Evolutionary conservation across 2,888 invertebrate species (phyloP), one percentile per base, ranked within the genome.

Genomic region (Callinectes sapidus): DNA sequence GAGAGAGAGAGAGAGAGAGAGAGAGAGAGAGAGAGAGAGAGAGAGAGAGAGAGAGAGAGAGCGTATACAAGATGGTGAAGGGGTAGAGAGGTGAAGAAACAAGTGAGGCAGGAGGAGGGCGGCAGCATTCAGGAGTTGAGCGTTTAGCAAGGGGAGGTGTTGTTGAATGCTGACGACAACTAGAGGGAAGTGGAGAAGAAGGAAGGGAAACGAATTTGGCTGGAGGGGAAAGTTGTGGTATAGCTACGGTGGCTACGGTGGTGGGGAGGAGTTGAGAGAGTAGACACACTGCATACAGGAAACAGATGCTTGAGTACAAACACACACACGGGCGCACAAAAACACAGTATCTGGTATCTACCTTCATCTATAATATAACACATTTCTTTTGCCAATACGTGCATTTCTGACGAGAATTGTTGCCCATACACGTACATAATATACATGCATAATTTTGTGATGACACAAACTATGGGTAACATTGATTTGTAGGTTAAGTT

Each of bases 21-120:
- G 28, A 28, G 71, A 71, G 71, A 71, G 71, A 71, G 71, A 71
- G 71, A 71, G 71, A 71, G 71, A 71, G 71, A 71, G 71, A 71
- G 71, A 71, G 71, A 71, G 71, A 71, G 71, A 71, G 71, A 28
- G 28, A 28, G 28, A 28, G 71, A 71, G 71, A 71, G 28, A 28
- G 28, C 18, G 71, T 5, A n/a, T 8, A 10, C 61, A 28, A 71
- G 71, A 71, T 18, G 71, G 71, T 28, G 28, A n/a, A 71, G 28
- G 28, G 71, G 28, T 23, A n/a, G n/a, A 71, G 71, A 71, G 28
- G 71, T 28, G 71, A 71, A 28, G 28, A 23, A 71, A n/a, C 13
- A 28, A 8, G 28, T 6, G n/a, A 10, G 28, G n/a, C 28, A 13
- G 71, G 71, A 13, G 71, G 71, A 71, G 71, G 71, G 71, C 23